Base-by-base conservation (phyloP, 2,113 vertebrate species). In the Lucifuga dentata region DNA sequence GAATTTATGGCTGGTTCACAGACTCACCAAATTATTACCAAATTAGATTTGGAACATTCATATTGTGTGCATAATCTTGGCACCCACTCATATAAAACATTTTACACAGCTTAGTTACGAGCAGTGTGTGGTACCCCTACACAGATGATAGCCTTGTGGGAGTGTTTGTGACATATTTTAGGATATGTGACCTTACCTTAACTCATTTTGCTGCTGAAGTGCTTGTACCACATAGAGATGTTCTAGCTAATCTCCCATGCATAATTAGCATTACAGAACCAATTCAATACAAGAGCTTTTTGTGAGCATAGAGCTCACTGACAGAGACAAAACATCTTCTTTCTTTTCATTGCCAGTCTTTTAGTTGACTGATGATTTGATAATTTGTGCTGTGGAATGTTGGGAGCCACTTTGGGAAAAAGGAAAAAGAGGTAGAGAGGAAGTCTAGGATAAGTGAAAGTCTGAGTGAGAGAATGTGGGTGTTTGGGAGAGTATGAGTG, bases 41-140 rank as follows among this genome's bases (percentile, higher is more conserved):
- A 36, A 78, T 58, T 36, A 44, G 33, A 82, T 77, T 62, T 50
- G 26, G 7, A 55, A 69, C 63, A 23, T 61, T 63, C 58, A 24
- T 55, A 50, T 16, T 20, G 64, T 71, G 56, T 74, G 65, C 20
- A 70, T 73, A 64, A 60, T 33, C 26, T 19, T n/a, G 29, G 43
- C 23, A 65, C 16, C 11, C 0, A 10, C 44, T 32, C 11, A 11
- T 5, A 11, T n/a, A 33, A 41, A 50, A 45, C 24, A n/a, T 29
- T 46, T 35, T 8, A 41, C 39, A 41, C 9, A 11, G 17, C 21
- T 7, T 17, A 15, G 6, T 36, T 16, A 26, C 11, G 21, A 32
- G 5, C 12, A 21, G 12, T 55, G 19, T 50, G 10, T 44, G 26
- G 3, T 35, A 21, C 19, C n/a, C 7, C 19, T 38, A 21, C 21